These are phyloP conservation scores for Protophormia terraenovae DNA, from an alignment of 2,888 invertebrate species.

Conservation along the genomic window DNA sequence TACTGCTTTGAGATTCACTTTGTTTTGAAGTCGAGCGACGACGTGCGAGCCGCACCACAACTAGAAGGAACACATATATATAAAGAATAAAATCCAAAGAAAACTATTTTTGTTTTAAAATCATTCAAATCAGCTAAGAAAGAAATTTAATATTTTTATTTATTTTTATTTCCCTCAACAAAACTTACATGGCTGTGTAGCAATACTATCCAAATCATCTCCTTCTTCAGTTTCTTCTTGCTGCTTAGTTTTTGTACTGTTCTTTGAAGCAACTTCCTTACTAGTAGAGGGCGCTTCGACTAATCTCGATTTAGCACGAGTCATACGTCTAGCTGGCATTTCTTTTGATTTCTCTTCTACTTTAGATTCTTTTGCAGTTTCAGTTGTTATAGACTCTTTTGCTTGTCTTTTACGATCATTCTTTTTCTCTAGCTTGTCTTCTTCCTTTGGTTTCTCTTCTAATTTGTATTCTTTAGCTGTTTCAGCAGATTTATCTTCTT, in stretches of 20 bases:
- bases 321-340: conserved; percentile 44
- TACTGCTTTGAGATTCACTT: conserved; percentile 46
- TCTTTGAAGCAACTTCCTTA: background rate
- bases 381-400: background rate
- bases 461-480: background rate
- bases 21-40: conserved; percentile 34
- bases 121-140: too few relatives aligned
- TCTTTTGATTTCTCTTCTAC: background rate
- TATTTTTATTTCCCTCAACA: too few relatives aligned
- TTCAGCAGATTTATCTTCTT: too few relatives aligned
- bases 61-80: background rate
- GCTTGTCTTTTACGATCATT: background rate
- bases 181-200: conserved; percentile 32
- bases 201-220: conserved; percentile 4
- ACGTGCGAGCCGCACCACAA: background rate
- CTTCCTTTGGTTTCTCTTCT: background rate
- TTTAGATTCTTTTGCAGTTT: background rate
- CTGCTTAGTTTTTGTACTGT: background rate
- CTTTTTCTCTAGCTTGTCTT: background rate
- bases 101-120: too few relatives aligned
- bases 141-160: too few relatives aligned
- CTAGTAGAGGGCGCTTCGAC: conserved; percentile 7
- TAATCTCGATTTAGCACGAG: conserved; percentile 48
- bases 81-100: too few relatives aligned
- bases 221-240: background rate